Percentiles rank a stretch among this genome's conserved stretches.
Conservation (phyloP, 1,140 invertebrate species). For the Drosophila virilis region DNA sequence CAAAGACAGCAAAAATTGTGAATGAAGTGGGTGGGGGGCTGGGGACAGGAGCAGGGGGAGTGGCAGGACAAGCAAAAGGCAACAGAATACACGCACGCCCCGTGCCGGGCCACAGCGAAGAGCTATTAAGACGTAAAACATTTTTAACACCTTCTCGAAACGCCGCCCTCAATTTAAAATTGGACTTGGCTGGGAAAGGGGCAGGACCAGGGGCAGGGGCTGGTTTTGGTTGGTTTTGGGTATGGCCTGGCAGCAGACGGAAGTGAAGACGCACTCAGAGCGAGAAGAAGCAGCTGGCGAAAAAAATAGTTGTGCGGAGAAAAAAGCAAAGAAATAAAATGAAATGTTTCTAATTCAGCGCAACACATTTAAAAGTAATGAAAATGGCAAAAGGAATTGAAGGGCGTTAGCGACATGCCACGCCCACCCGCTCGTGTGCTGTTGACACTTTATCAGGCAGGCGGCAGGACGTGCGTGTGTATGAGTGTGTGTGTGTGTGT, state of each 20-base stretch:
- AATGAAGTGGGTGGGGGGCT: neutral
- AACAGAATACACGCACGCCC: constrained; percentile 21
- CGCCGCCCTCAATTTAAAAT: constrained; percentile 36
- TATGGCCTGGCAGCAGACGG: constrained; percentile 7
- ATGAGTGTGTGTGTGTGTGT: neutral
- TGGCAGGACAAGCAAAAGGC: constrained; percentile 2
- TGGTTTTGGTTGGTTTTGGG: neutral
- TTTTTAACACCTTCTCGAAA: constrained; percentile 72
- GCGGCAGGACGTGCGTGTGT: constrained; percentile 64
- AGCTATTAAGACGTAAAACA: constrained; percentile 80
- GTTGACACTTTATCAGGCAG: constrained; percentile 66
- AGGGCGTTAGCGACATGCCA: constrained; percentile 37
- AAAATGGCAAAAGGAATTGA: constrained; percentile 67
- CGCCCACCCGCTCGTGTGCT: constrained; percentile 36
- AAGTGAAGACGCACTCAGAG: constrained; percentile 6
- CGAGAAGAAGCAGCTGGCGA: constrained; percentile 14
- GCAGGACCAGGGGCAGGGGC: neutral
- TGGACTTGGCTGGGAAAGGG: neutral
- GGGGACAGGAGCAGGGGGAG: neutral
- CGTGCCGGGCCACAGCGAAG: constrained; percentile 22
- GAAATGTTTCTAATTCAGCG: constrained; percentile 75
- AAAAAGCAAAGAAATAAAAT: constrained; percentile 55
- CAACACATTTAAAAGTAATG: constrained; percentile 76
- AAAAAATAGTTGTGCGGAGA: constrained; percentile 48
- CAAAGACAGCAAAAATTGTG: constrained; percentile 19